Evolutionary conservation across 2,797 vertebrate species (phyloP), one percentile per base, ranked within the genome.

Genomic region (Alcedo quadribrachys): DNA sequence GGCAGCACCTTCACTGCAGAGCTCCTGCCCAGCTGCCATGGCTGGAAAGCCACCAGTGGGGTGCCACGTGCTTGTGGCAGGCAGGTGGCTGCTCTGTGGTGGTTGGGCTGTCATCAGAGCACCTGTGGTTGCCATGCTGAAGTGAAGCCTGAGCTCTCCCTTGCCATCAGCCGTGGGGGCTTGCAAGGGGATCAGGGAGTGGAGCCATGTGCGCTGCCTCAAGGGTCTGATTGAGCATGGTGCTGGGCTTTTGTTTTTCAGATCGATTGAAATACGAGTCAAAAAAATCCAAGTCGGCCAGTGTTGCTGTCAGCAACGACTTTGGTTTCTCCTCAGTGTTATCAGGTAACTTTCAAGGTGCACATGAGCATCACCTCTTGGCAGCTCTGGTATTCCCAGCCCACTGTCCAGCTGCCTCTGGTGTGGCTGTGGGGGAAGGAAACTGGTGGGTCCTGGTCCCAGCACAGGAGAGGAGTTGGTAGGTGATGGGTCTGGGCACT

Each of bases 221-320:
- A 2, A 21, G 79, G 74, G 15, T 14, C 82, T 48, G 63, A 87
- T 55, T 2, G 37, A 95, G 73, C 13, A 0, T 63, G 58, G 40
- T 1, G 0, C 61, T 25, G n/a, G 13, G 65, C 48, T 61, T 85
- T 93, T 91, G 75, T 98, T 95, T 98, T 98, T 96, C 98, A 99
- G 99, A 99, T 98, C 99, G 99, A 94, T 97, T 99, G 98, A 99
- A 99, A 98, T 99, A 99, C 21, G 99, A 99, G 95, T 99, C 98
- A 91, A 99, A 99, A 98, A 99, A 98, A 98, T 99, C 98, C 97
- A 99, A 98, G 97, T 98, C 98, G 48, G 97, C 84, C 97, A 98
- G 98, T 53, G 97, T 94, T 92, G 98, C 98, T 17, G 87, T 97
- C 82, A 98, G 98, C 96, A 97, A 89, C 1, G 97, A 98, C 88